phyloP scores from a whole-genome alignment of 1,140 invertebrate species.

The Procambarus virginalis region DNA sequence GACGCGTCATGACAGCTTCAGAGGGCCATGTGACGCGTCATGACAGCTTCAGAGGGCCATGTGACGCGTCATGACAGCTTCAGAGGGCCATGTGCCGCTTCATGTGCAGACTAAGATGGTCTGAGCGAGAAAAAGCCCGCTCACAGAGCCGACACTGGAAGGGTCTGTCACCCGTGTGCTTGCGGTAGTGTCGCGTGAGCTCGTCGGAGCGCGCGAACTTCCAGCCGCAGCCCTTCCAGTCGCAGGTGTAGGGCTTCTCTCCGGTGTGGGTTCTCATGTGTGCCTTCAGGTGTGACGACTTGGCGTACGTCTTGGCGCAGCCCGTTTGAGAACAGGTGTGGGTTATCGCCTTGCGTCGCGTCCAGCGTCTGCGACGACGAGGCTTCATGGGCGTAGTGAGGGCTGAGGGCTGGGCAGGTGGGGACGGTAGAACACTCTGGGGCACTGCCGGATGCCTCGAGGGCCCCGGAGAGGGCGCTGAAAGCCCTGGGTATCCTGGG shows the following conservation, averaged over 20 bases:
- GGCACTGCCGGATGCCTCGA: neutral
- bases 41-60: neutral
- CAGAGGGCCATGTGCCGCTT: conserved; percentile 81
- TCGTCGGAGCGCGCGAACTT: conserved; percentile 92
- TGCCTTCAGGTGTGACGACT: conserved; percentile 83
- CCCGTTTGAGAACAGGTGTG: conserved; percentile 80
- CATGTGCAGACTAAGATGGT: conserved; percentile 82
- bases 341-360: conserved; percentile 72
- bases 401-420: conserved; percentile 17
- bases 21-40: neutral
- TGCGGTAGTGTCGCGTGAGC: conserved; percentile 80
- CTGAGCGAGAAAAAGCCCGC: conserved; percentile 80
- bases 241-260: conserved; percentile 83
- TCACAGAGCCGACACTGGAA: conserved; percentile 80
- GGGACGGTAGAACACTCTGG: neutral
- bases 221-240: conserved; percentile 88
- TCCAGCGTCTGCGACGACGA: conserved; percentile 57
- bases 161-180: conserved; percentile 80
- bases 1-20: too few relatives aligned
- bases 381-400: conserved; percentile 49
- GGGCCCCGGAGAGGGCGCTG: neutral
- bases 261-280: conserved; percentile 81
- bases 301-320: conserved; percentile 83
- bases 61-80: neutral
- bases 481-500: neutral